Evolutionary conservation across 2,797 vertebrate species (phyloP), one percentile per base, ranked within the genome.

Genomic region (Brachyalestes nurse): DNA sequence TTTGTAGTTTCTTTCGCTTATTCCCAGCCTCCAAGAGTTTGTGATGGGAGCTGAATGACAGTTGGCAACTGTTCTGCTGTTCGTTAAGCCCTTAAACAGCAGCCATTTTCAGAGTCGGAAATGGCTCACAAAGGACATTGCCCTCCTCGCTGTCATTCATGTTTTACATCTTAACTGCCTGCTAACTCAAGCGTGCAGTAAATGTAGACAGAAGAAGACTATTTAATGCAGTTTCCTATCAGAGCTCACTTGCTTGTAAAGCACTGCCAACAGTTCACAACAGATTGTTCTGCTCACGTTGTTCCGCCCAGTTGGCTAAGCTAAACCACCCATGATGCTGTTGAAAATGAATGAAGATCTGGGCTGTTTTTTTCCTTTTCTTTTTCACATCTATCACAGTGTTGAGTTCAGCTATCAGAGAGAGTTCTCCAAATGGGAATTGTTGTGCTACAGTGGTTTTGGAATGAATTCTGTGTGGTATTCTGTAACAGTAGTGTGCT

Each of bases 271-370:
- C 5, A 23, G 64, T 70, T 60, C 69, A 80, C 72, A 74, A 60
- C 53, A 75, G 23, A 80, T 61, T 61, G 79, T 69, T 65, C n/a
- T 75, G 13, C 42, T 45, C 53, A 60, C 14, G 13, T 21, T 51
- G 79, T 69, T 75, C 66, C 57, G 13, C 45, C 42, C 53, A 75
- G n/a, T 60, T 60, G 55, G 72, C 72, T 60, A 23, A 38, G 42
- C 13, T 74, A 60, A 74, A 67, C 62, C 53, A 69, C 62, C 79
- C 72, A 80, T 80, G 25, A 67, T 61, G 64, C 64, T 81, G 53
- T 70, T 69, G 53, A 80, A 75, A 80, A 75, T 73, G 38, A 47
- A 66, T 65, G 23, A 19, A 23, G 47, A 42, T 75, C 53, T 60
- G 55, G 45, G 40, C 25, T 25, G 47, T 25, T 53, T 70, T 34